These are phyloP conservation scores for Phalacrocorax pelagicus DNA, from an alignment of 2,113 vertebrate species.

Conservation along the genomic window DNA sequence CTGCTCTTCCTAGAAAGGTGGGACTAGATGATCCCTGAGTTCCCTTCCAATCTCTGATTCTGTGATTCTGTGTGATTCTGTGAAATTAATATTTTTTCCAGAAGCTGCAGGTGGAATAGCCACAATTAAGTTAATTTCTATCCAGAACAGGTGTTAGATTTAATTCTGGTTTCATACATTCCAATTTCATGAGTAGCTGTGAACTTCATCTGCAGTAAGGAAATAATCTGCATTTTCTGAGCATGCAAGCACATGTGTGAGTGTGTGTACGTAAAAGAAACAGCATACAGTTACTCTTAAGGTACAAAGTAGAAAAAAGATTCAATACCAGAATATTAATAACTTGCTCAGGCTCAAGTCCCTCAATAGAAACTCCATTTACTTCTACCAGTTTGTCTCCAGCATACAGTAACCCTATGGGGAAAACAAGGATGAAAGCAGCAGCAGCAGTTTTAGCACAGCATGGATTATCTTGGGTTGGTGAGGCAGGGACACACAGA, in stretches of 20 bases:
- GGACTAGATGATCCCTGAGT: too few relatives aligned
- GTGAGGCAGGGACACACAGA: not conserved
- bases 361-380: slow-evolving; percentile 88
- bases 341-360: slow-evolving; percentile 94
- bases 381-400: slow-evolving; percentile 96
- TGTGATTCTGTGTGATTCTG: too few relatives aligned
- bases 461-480: not conserved
- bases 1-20: too few relatives aligned
- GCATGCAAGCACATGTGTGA: too few relatives aligned
- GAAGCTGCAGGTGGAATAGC: not conserved
- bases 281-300: not conserved
- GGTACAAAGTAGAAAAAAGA: not conserved
- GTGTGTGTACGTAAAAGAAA: not conserved
- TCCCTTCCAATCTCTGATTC: too few relatives aligned
- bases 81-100: not conserved
- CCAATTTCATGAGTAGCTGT: not conserved
- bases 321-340: slow-evolving; percentile 90
- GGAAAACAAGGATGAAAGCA: not conserved
- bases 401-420: slow-evolving; percentile 86
- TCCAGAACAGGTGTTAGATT: not conserved
- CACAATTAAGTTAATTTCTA: not conserved
- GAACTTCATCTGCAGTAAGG: not conserved
- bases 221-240: not conserved
- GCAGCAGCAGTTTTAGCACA: not conserved
- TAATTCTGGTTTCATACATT: not conserved